Evolutionary conservation across 2,797 vertebrate genomes (phyloP).

Genomic region (Scarus forsteni): DNA sequence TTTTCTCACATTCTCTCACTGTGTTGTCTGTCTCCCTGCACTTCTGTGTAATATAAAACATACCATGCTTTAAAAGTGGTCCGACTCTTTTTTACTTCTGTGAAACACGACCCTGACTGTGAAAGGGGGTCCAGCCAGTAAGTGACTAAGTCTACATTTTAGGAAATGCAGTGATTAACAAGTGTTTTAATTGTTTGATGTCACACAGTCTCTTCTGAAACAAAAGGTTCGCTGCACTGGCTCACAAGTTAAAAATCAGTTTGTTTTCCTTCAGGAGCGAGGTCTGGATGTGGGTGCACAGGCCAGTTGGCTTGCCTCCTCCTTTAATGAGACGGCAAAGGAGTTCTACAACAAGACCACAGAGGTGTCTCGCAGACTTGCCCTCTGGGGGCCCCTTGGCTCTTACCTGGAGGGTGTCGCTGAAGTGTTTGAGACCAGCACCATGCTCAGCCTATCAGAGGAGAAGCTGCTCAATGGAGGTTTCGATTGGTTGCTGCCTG

Average conservation of each 20-base stretch:
- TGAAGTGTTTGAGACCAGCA: conserved; percentile 94
- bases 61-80: too few relatives aligned
- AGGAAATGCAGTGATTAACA: too few relatives aligned
- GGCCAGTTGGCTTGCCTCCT: conserved; percentile 87
- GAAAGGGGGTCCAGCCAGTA: too few relatives aligned
- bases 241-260: background rate
- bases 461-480: conserved; percentile 94
- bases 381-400: conserved; percentile 92
- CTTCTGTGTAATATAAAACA: too few relatives aligned
- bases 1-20: too few relatives aligned
- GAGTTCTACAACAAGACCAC: conserved; percentile 94
- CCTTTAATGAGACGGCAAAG: conserved; percentile 90
- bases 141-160: too few relatives aligned
- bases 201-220: too few relatives aligned
- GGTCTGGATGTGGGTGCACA: conserved; percentile 90
- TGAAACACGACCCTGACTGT: too few relatives aligned
- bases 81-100: too few relatives aligned
- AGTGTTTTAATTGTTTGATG: too few relatives aligned
- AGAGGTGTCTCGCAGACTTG: conserved; percentile 85
- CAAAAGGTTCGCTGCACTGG: too few relatives aligned
- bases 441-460: conserved; percentile 89
- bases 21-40: too few relatives aligned
- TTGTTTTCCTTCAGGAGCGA: conserved; percentile 84
- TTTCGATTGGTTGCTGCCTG: conserved; percentile 93
- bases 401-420: conserved; percentile 94